phyloP scores from a whole-genome alignment of 2,797 vertebrate genomes.

The Chrosomus eos region DNA sequence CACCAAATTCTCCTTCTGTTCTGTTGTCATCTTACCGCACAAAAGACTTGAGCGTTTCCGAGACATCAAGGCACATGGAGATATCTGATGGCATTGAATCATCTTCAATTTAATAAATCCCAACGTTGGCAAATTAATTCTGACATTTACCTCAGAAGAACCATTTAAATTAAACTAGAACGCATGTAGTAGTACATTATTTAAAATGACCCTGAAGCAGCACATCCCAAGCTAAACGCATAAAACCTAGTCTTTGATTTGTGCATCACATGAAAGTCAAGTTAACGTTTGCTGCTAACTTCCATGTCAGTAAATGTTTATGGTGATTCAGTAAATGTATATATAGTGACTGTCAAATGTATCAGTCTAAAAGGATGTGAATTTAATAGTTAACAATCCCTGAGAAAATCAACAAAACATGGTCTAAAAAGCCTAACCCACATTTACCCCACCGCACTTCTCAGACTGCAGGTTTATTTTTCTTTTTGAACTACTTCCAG shows the following conservation, averaged over 20 bases:
- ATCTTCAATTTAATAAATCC: background rate
- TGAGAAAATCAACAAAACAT: background rate
- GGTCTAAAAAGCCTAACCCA: conserved; percentile 5
- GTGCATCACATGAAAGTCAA: background rate
- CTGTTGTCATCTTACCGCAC: conserved; percentile 69
- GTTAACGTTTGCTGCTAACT: background rate
- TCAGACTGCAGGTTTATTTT: conserved; percentile 29
- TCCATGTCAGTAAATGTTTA: background rate
- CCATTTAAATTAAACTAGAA: background rate
- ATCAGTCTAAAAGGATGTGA: background rate
- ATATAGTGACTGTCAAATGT: background rate
- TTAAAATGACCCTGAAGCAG: background rate
- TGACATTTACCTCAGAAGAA: background rate
- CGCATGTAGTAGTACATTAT: background rate
- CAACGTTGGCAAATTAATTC: background rate
- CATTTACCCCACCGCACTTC: background rate
- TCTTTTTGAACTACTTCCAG: conserved; percentile 58
- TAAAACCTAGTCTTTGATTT: background rate
- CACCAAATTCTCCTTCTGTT: conserved; percentile 57
- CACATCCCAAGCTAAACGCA: too few species aligned
- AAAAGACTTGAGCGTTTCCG: conserved; percentile 26
- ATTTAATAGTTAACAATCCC: background rate
- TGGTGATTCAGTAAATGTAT: background rate
- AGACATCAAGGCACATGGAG: background rate
- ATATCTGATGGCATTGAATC: background rate